Evolutionary conservation across 2,113 vertebrate species (phyloP), one percentile per base, ranked within the genome.

Genomic region (Ahaetulla prasina): DNA sequence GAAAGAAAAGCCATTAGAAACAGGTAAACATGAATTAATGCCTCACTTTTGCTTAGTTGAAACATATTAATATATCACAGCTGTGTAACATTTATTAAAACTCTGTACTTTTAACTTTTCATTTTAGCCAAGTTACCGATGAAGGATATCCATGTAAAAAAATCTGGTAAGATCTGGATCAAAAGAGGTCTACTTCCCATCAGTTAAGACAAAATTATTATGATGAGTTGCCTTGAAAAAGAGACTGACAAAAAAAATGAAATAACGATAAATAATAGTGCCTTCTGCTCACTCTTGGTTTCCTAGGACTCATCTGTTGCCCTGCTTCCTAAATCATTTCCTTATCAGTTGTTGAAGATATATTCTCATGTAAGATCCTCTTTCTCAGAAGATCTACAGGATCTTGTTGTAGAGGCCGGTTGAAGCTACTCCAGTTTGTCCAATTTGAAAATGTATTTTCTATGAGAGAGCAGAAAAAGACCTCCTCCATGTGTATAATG

Each of bases 81-180:
- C 85, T 25, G 2, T 54, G 43, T 23, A 53, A 52, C 39, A 85
- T 74, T 80, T 60, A 23, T 74, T 74, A 54, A 87, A 49, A 87
- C 30, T 35, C 27, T 39, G 5, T 45, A 30, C 22, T 52, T 91
- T 2, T 74, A 23, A 90, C 87, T 4, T 93, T 92, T 1, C 53
- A 89, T 92, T 90, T 89, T 85, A 96, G 96, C 90, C 91, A 96
- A 94, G 30, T 25, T 92, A 85, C 80, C 89, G 14, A 96, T 14
- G 88, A 89, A 86, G 30, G 92, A 52, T 20, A 35, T 86, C 22
- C 80, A 80, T 52, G 5, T 63, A 85, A 92, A 92, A 86, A 43
- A 35, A 86, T 3, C 88, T 63, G 92, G 92, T 92, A 90, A 92
- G 88, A 50, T 5, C 20, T 63, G 30, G 5, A 43, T 39, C 35